Base-by-base conservation (phyloP, 2,113 vertebrate species). In the Pomatostomus ruficeps region DNA sequence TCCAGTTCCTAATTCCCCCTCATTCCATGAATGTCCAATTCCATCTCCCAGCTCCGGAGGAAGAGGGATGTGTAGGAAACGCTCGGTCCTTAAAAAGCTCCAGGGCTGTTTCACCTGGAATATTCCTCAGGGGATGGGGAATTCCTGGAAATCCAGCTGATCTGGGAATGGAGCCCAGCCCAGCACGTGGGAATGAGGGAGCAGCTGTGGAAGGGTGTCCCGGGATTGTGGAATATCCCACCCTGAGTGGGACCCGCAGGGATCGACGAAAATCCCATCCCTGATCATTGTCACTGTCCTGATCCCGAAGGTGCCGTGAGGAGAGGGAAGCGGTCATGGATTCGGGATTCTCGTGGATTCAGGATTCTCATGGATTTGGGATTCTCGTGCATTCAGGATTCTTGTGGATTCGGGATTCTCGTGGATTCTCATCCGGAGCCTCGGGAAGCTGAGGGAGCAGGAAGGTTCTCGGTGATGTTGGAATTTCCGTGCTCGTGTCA, bases 401-500 rank as follows among this genome's bases (percentile, higher is more conserved):
- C n/a, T n/a, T n/a, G n/a, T n/a, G n/a, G n/a, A n/a, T n/a, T n/a
- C n/a, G n/a, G n/a, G n/a, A n/a, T n/a, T n/a, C n/a, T n/a, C n/a
- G n/a, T n/a, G n/a, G n/a, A n/a, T n/a, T n/a, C 67, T 92, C 62
- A 28, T 65, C 42, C 79, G 31, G 85, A 62, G 68, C 31, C 72
- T 65, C 0, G 0, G 78, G 88, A 36, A 91, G 78, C 82, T 31
- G 6, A 21, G 58, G 79, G 71, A 73, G 58, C 49, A 91, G 75
- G 79, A 76, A 90, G 62, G 36, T 3, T 0, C 1, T 3, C 24
- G 22, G 2, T 1, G 14, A 6, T 31, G 28, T 14, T 79, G 61
- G 75, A n/a, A 85, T 26, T 45, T 49, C 74, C 31, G 49, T 18
- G 58, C 54, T 31, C 1, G 1, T 40, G 5, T 10, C 17, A 25